These are phyloP conservation scores for Coenobita brevimanus DNA, from an alignment of 1,140 invertebrate genomes.

Conservation along the genomic window DNA sequence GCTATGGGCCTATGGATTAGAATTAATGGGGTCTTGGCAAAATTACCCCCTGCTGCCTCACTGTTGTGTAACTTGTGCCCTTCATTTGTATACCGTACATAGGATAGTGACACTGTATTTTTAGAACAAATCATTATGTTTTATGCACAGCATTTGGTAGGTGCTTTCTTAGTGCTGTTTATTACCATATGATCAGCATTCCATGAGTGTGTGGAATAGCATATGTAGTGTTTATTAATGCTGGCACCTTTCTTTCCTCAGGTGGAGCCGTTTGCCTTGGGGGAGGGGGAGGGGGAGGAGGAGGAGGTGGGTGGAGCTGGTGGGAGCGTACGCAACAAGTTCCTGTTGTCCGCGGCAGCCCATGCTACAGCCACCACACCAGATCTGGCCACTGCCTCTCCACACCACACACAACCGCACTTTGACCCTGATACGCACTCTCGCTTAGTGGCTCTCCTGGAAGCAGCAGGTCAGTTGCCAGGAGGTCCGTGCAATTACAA, in stretches of 20 bases:
- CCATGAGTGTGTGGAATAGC: too few species aligned
- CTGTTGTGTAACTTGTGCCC: too few species aligned
- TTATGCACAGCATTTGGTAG: too few species aligned
- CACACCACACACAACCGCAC: conserved; percentile 74
- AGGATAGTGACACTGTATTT: too few species aligned
- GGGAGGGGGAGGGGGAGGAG: conserved; percentile 73
- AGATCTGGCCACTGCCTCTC: conserved; percentile 46
- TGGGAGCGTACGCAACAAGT: conserved; percentile 72
- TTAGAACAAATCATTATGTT: too few species aligned
- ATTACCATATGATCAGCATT: too few species aligned
- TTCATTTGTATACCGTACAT: too few species aligned
- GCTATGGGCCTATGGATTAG: too few species aligned
- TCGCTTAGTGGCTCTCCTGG: conserved; percentile 87
- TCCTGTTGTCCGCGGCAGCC: conserved; percentile 80
- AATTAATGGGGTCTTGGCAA: too few species aligned
- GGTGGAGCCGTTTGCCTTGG: conserved; percentile 76
- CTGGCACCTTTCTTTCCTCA: conserved; percentile 65
- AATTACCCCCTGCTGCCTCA: too few species aligned
- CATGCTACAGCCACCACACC: conserved; percentile 80
- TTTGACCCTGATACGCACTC: conserved; percentile 93
- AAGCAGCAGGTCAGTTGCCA: conserved; percentile 84
- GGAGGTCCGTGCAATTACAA: background rate
- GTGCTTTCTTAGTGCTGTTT: too few species aligned
- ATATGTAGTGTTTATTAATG: too few species aligned
- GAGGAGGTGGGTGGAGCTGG: conserved; percentile 67